These are phyloP conservation scores for Notarius quadriscutis DNA, from an alignment of 2,113 vertebrate genomes.

Conservation along the genomic window DNA sequence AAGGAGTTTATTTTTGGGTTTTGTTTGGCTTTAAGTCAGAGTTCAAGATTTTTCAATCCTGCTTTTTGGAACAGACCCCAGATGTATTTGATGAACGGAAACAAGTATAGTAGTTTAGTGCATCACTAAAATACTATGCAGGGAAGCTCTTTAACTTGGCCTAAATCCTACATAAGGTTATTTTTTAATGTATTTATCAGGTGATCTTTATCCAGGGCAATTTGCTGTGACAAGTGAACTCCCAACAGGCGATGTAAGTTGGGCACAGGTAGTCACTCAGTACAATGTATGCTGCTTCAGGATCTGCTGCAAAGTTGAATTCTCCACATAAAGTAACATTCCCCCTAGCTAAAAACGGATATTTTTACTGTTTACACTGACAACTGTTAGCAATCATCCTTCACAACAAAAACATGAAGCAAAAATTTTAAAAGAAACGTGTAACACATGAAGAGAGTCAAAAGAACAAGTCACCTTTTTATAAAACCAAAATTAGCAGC, in stretches of 20 bases:
- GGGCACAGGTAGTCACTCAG: constrained; percentile 75
- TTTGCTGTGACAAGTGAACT: constrained; percentile 72
- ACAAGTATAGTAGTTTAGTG: background rate
- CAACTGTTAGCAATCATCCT: background rate
- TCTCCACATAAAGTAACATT: constrained; percentile 69
- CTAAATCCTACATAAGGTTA: background rate
- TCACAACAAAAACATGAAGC: background rate
- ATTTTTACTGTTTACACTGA: background rate
- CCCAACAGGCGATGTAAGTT: constrained; percentile 77
- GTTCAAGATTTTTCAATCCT: background rate
- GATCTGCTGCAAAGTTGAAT: constrained; percentile 77
- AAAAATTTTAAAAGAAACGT: background rate
- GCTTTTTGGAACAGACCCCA: background rate
- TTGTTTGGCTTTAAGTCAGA: background rate
- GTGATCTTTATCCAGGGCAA: constrained; percentile 72
- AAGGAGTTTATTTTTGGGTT: too few species aligned
- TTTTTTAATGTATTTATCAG: background rate
- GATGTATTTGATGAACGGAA: background rate
- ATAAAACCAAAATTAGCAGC: background rate
- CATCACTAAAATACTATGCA: background rate
- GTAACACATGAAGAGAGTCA: background rate
- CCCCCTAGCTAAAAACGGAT: constrained; percentile 67
- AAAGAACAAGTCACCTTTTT: background rate
- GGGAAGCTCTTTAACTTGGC: too few species aligned
- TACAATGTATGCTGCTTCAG: constrained; percentile 78